A percentile compares a stretch with the other conserved stretches of the same genome.
phyloP scores from a whole-genome alignment of 2,113 vertebrate species.

The Oncorhynchus masou region DNA sequence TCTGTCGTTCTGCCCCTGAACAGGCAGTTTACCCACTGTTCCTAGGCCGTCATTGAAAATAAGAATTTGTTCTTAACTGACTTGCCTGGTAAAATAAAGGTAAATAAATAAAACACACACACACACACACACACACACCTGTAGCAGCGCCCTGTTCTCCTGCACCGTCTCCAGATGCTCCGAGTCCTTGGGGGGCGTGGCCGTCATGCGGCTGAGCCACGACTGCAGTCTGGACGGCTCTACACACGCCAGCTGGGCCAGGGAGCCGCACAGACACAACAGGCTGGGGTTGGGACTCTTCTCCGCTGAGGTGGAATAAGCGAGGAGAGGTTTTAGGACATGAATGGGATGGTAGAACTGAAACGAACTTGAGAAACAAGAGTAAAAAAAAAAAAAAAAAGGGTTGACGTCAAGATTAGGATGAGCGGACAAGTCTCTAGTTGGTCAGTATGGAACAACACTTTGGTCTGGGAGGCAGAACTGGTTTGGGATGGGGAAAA shows the following conservation, averaged over 20 bases:
- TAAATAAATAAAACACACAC: too few relatives aligned
- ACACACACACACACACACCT: slow-evolving; percentile 41
- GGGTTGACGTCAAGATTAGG: background rate
- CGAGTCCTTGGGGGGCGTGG: slow-evolving; percentile 89
- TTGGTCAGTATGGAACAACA: background rate
- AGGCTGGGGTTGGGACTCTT: slow-evolving; percentile 96
- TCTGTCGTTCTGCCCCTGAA: too few relatives aligned
- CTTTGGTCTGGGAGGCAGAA: background rate
- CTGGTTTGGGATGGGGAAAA: too few relatives aligned
- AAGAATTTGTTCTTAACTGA: too few relatives aligned
- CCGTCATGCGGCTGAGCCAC: slow-evolving; percentile 95
- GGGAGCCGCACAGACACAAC: slow-evolving; percentile 87
- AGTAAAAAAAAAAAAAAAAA: too few relatives aligned
- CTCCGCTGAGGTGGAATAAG: slow-evolving; percentile 76
- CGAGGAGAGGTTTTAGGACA: background rate
- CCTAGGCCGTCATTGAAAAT: too few relatives aligned
- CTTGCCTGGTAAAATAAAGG: too few relatives aligned
- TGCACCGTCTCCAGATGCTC: slow-evolving; percentile 92
- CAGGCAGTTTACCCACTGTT: too few relatives aligned
- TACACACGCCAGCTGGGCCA: slow-evolving; percentile 94
- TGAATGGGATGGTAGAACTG: background rate
- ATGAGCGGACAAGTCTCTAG: background rate
- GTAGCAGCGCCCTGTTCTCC: slow-evolving; percentile 93
- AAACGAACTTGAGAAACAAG: too few relatives aligned
- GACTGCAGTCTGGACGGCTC: slow-evolving; percentile 88